Evolutionary conservation across 2,888 invertebrate genomes (phyloP).

Genomic region (Erpobdella octoculata): DNA sequence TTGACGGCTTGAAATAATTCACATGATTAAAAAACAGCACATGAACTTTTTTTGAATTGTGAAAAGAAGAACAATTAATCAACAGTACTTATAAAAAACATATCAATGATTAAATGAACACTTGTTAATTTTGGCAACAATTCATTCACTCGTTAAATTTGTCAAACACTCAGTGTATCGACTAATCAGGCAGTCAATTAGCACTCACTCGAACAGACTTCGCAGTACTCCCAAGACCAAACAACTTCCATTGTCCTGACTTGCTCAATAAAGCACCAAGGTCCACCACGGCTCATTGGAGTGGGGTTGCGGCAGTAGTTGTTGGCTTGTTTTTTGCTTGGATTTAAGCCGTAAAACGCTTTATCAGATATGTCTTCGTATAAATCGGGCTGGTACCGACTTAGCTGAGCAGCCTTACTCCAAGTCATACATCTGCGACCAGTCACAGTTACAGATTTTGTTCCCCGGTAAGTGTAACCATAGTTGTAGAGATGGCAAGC

Average conservation of each 20-base stretch:
- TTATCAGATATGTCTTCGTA: conserved; percentile 1
- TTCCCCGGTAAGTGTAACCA: conserved; percentile 5
- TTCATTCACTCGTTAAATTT: too few relatives aligned
- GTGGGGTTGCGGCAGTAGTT: conserved; percentile 11
- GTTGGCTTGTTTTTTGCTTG: neutral
- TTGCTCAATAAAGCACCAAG: conserved; percentile 16
- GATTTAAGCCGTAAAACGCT: neutral
- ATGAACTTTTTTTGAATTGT: neutral
- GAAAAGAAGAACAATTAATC: too few relatives aligned
- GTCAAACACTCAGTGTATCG: too few relatives aligned
- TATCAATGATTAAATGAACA: too few relatives aligned
- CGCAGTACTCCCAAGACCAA: conserved; percentile 10
- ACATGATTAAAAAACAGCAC: neutral
- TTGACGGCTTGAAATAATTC: neutral
- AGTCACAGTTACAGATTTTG: conserved; percentile 2
- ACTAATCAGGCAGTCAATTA: too few relatives aligned
- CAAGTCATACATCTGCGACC: conserved; percentile 8
- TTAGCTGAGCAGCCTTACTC: neutral
- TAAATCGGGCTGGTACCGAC: neutral
- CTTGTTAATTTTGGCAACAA: too few relatives aligned
- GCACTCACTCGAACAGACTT: conserved; percentile 13
- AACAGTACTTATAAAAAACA: too few relatives aligned
- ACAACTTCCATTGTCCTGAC: neutral
- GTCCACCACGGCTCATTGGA: conserved; percentile 6
- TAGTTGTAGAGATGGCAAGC: neutral